phyloP scores from a whole-genome alignment of 2,888 invertebrate genomes.

The Eupsilia transversa region DNA sequence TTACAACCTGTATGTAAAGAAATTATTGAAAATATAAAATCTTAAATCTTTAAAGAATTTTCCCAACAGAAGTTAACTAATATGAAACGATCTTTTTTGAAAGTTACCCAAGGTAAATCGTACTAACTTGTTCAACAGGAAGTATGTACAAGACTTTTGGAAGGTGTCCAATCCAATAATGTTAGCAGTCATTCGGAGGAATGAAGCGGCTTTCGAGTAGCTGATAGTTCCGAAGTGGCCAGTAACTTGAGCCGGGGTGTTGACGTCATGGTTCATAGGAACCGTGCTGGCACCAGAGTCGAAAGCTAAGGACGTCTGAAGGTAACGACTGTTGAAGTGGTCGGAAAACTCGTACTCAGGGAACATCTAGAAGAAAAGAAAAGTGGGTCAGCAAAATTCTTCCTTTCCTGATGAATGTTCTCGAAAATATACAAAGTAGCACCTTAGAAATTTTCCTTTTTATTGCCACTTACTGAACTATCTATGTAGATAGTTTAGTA shows the following conservation, averaged over 20 bases:
- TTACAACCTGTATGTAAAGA: not conserved
- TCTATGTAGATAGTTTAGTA: too few species aligned
- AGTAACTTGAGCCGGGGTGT: slow-evolving; percentile 91
- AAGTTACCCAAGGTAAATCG: not conserved
- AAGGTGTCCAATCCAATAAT: slow-evolving; percentile 81
- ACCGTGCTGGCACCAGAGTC: slow-evolving; percentile 84
- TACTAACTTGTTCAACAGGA: slow-evolving; percentile 89
- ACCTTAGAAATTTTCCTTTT: not conserved
- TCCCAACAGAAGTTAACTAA: not conserved
- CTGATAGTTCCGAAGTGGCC: slow-evolving; percentile 93
- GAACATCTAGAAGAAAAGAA: slow-evolving; percentile 87
- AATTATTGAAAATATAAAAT: not conserved
- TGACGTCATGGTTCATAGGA: slow-evolving; percentile 91
- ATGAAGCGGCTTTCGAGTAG: slow-evolving; percentile 92
- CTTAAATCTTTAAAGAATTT: not conserved
- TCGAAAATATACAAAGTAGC: not conserved
- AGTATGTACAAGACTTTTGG: slow-evolving; percentile 78
- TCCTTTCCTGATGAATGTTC: not conserved
- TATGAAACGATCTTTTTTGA: not conserved
- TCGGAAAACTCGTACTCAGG: slow-evolving; percentile 92
- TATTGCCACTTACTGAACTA: not conserved
- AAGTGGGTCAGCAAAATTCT: not conserved
- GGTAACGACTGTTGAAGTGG: slow-evolving; percentile 93
- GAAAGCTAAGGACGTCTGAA: slow-evolving; percentile 91
- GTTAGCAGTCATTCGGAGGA: slow-evolving; percentile 83